Base-by-base conservation (phyloP, 2,888 invertebrate species). In the Caenorhabditis uteleia region DNA sequence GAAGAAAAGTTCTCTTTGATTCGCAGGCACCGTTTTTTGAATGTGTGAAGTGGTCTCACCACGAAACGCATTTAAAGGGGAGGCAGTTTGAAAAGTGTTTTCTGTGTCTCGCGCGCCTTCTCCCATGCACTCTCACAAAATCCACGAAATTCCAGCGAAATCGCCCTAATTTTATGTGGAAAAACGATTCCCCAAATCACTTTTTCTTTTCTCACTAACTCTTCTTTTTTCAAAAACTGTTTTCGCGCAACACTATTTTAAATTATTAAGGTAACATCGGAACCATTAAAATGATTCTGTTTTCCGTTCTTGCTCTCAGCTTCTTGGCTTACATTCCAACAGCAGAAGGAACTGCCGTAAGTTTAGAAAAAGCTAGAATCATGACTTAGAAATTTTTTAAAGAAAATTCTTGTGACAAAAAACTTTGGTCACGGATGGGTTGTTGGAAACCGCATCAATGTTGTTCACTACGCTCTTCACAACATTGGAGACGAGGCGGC, bases 1-100 rank as follows among this genome's bases (percentile, higher is more conserved):
- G 40, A n/a, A n/a, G 48, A 38, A 55, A 42, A 27, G 51, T 45
- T 54, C 55, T 45, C 47, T 49, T 39, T 46, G 61, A 61, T 61
- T n/a, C 43, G 61, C 61, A 61, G 61, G 61, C 38, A 25, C 20
- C 14, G 18, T 40, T 27, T 14, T 55, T 49, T 49, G 42, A 50
- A 55, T 45, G 34, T 14, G 29, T 10, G 34, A 45, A 25, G 21
- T 18, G 61, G 61, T 61, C 61, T 61, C 61, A 55, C 50, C 33
- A 25, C 55, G 61, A 55, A 26, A 18, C 14, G 12, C 20, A 18
- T 7, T 31, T 2, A 33, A 20, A 42, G 27, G 26, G n/a, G 60
- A 49, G 60, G 55, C 36, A 50, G 29, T 55, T 61, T 46, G 42
- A 61, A 61, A 27, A 7, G 29, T 7, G n/a, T 4, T 7, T 43